Percentiles rank a stretch among this genome's conserved stretches.
phyloP scores from a whole-genome alignment of 2,113 vertebrate genomes.

The Phaetusa simplex region DNA sequence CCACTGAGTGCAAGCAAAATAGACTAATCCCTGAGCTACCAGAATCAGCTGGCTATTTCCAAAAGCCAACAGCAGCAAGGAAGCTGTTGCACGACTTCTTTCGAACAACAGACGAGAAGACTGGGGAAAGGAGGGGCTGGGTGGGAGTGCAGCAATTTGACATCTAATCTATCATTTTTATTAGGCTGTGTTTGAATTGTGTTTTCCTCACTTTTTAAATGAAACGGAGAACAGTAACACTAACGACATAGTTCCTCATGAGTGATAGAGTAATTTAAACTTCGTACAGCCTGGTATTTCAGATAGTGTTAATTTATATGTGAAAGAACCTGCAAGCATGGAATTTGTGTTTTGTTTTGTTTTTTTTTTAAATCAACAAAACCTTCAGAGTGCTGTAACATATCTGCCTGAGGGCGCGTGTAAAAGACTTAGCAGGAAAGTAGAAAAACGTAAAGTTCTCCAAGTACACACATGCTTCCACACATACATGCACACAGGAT shows the following conservation, averaged over 20 bases:
- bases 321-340: background rate
- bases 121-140: conserved; percentile 2
- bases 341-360: background rate
- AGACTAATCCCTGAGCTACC: conserved; percentile 36
- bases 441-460: background rate
- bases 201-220: conserved; percentile 50
- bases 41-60: conserved; percentile 41
- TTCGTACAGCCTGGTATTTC: background rate
- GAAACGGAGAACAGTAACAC: conserved; percentile 23
- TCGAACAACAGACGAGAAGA: background rate
- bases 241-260: background rate
- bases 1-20: conserved; percentile 21
- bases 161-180: conserved; percentile 57
- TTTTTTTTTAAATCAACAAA: background rate
- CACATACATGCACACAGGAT: background rate
- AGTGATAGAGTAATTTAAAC: conserved; percentile 23
- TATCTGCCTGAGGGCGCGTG: background rate
- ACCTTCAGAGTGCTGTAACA: background rate
- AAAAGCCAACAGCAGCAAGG: conserved; percentile 36
- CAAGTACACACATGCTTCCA: background rate
- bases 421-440: background rate
- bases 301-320: background rate
- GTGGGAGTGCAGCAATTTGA: conserved; percentile 5
- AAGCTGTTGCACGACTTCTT: conserved; percentile 15
- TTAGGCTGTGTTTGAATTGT: conserved; percentile 51